Percentiles rank a stretch among this genome's conserved stretches.
Evolutionary conservation across 2,113 vertebrate species (phyloP).

Genomic region (Echinops telfairi): DNA sequence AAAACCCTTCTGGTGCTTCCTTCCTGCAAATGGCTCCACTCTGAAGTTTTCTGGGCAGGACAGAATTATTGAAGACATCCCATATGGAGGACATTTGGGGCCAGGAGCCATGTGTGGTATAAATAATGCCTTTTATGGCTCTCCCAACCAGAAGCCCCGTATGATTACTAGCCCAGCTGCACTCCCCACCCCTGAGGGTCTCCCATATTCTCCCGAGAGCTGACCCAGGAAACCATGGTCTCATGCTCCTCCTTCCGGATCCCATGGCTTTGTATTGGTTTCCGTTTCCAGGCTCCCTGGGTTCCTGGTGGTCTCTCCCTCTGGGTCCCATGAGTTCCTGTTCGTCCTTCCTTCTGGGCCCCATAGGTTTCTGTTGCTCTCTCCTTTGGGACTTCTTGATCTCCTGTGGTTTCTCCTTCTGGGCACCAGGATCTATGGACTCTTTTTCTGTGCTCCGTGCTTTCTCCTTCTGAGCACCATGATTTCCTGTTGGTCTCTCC

Average conservation of each 20-base stretch:
- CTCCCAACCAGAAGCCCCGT: neutral
- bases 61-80: slow-evolving; percentile 72
- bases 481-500: too few relatives aligned
- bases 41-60: slow-evolving; percentile 73
- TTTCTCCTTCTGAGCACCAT: too few relatives aligned
- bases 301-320: too few relatives aligned
- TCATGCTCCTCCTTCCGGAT: neutral
- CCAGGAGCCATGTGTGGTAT: slow-evolving; percentile 42
- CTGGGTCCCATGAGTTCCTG: too few relatives aligned
- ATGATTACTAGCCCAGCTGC: neutral
- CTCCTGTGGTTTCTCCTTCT: too few relatives aligned
- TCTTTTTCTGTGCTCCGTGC: neutral
- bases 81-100: slow-evolving; percentile 65
- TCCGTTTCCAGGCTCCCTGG: too few relatives aligned
- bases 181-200: neutral
- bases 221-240: accelerated
- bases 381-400: too few relatives aligned
- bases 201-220: neutral
- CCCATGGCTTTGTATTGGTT: too few relatives aligned
- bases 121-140: slow-evolving; percentile 78
- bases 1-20: neutral
- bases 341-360: too few relatives aligned
- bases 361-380: too few relatives aligned
- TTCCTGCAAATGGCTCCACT: slow-evolving; percentile 54
- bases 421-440: too few relatives aligned